Conservation (phyloP, 53 echinoderm and acorn worm genomes). For the Actinopyga echinites region DNA sequence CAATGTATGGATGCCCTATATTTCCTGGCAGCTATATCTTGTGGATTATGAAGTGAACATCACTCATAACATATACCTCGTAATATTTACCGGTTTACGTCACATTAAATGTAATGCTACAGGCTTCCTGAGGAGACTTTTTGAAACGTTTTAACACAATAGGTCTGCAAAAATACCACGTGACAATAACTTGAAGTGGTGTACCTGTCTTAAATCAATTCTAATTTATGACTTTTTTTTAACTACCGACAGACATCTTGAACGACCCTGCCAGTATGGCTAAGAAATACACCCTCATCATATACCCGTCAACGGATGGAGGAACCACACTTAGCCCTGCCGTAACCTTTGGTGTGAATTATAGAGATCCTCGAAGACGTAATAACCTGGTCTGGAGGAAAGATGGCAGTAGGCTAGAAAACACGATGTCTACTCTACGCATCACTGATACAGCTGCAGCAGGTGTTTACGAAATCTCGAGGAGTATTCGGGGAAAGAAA, state of each 20-base stretch:
- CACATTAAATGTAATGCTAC: too few relatives aligned
- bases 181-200: too few relatives aligned
- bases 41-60: too few relatives aligned
- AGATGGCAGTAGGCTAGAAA: background rate
- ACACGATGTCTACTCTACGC: background rate
- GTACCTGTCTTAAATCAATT: too few relatives aligned
- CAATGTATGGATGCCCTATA: too few relatives aligned
- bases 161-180: too few relatives aligned
- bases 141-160: too few relatives aligned
- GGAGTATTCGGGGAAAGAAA: background rate
- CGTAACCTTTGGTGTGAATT: background rate
- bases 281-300: background rate
- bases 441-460: background rate
- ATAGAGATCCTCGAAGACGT: background rate
- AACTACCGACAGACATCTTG: background rate
- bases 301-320: conserved; percentile 3
- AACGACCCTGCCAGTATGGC: background rate
- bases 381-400: background rate
- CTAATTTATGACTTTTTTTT: too few relatives aligned
- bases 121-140: too few relatives aligned
- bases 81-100: too few relatives aligned
- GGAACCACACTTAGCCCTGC: background rate
- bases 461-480: conserved; percentile 2
- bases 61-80: too few relatives aligned
- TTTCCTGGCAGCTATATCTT: background rate